Conservation (phyloP, 2,113 vertebrate genomes). For the Periophthalmodon schlosseri region DNA sequence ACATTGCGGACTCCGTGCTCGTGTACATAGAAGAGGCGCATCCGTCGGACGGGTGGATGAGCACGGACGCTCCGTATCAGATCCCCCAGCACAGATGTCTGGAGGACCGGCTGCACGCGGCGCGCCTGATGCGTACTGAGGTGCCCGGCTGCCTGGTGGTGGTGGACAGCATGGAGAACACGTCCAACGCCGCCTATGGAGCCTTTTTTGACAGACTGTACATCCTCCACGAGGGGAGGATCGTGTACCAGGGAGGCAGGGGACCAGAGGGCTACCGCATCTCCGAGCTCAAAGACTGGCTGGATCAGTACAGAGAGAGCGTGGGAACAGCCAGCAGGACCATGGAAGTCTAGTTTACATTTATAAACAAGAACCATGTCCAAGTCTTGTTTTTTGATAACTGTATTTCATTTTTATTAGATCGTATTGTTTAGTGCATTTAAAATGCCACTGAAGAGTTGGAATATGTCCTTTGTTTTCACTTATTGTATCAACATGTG, state of each 20-base stretch:
- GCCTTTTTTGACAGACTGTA: slow-evolving; percentile 98
- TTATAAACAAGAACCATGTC: background rate
- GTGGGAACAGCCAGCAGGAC: slow-evolving; percentile 63
- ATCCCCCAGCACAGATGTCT: slow-evolving; percentile 92
- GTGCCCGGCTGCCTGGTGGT: slow-evolving; percentile 87
- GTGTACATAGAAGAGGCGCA: slow-evolving; percentile 98
- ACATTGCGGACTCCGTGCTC: slow-evolving; percentile 91
- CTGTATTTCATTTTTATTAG: background rate
- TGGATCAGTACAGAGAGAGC: slow-evolving; percentile 82
- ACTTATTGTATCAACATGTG: background rate
- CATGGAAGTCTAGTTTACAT: slow-evolving; percentile 76
- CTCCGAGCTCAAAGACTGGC: slow-evolving; percentile 90
- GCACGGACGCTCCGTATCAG: slow-evolving; percentile 91
- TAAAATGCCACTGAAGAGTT: background rate
- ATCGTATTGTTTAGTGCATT: background rate
- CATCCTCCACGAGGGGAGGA: slow-evolving; percentile 84
- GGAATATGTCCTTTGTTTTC: background rate
- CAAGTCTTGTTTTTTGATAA: background rate
- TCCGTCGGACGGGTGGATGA: slow-evolving; percentile 95
- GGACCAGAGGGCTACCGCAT: slow-evolving; percentile 95
- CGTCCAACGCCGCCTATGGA: slow-evolving; percentile 92
- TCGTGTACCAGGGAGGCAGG: slow-evolving; percentile 93
- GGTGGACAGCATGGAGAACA: slow-evolving; percentile 94
- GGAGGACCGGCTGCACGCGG: slow-evolving; percentile 89
- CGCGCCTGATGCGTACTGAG: slow-evolving; percentile 87